phyloP scores from a whole-genome alignment of 37 sponge, comb jelly and placozoan genomes.

The Chondrilla cf. caribensis region DNA sequence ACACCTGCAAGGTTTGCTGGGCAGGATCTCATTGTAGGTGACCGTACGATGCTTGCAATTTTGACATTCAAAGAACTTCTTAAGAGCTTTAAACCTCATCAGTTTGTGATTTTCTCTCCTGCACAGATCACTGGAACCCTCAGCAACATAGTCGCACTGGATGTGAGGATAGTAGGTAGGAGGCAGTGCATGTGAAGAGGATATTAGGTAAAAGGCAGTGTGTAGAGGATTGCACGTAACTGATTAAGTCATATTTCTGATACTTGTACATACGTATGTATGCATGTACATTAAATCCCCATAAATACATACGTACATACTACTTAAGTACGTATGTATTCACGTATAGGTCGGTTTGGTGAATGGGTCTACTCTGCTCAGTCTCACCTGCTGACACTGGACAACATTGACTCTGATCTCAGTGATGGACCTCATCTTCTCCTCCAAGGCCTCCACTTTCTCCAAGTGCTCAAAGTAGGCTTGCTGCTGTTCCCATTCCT shows the following conservation, averaged over 20 bases:
- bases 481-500: conserved; percentile 35
- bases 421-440: conserved; percentile 39
- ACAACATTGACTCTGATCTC: conserved; percentile 60
- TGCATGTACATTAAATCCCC: background rate
- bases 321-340: no score
- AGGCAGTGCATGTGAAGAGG: no score
- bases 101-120: conserved; percentile 55
- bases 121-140: conserved; percentile 56
- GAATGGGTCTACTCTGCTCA: background rate
- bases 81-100: conserved; percentile 38
- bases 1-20: conserved; percentile 48
- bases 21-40: conserved; percentile 47
- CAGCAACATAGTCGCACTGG: conserved; percentile 71
- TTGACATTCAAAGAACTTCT: conserved; percentile 71
- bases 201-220: no score
- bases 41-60: conserved; percentile 32
- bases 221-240: no score
- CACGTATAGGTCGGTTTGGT: no score
- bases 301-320: no score
- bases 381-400: conserved; percentile 56
- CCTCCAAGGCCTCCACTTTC: conserved; percentile 68
- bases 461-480: conserved; percentile 68
- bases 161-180: background rate
- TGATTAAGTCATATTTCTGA: background rate
- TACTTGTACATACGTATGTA: background rate